A percentile compares a stretch with the other conserved stretches of the same genome.
These are phyloP conservation scores for Pegoplata infirma DNA, from an alignment of 2,888 invertebrate genomes.

Conservation along the genomic window DNA sequence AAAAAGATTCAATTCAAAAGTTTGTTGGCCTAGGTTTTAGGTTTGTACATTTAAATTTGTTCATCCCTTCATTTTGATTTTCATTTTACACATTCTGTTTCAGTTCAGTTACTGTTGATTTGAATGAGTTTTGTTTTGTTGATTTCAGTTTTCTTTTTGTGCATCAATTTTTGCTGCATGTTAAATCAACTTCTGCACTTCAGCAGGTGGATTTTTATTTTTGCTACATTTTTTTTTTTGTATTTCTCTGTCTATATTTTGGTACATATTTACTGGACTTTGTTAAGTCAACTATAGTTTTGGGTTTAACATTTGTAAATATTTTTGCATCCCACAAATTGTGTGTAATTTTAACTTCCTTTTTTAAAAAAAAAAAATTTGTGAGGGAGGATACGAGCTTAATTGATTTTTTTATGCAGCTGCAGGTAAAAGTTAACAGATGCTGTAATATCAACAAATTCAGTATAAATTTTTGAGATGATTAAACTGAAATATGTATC, in stretches of 20 bases:
- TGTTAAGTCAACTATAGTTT: conserved; percentile 48
- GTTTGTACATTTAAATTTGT: conserved; percentile 9
- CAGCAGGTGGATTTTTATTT: conserved; percentile 47
- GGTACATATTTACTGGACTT: conserved; percentile 36
- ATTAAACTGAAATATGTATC: no score
- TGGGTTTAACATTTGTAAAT: conserved; percentile 49
- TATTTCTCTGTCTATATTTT: conserved; percentile 9
- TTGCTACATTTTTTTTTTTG: neutral
- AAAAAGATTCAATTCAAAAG: conserved; percentile 41
- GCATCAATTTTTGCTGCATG: conserved; percentile 49
- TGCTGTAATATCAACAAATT: no score
- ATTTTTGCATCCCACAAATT: conserved; percentile 54
- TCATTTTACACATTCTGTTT: conserved; percentile 29
- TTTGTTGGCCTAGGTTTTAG: conserved; percentile 56
- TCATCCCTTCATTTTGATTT: neutral
- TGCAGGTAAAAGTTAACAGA: no score
- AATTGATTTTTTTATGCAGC: conserved; percentile 20
- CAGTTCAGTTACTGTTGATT: conserved; percentile 43
- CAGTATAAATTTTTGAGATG: no score
- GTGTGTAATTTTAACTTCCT: conserved; percentile 16
- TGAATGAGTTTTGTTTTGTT: conserved; percentile 33
- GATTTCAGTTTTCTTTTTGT: conserved; percentile 21
- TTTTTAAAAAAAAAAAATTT: no score
- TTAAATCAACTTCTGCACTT: conserved; percentile 57
- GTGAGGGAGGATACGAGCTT: neutral